phyloP scores from a whole-genome alignment of 2,888 invertebrate species.

The Drosophila phalerata region DNA sequence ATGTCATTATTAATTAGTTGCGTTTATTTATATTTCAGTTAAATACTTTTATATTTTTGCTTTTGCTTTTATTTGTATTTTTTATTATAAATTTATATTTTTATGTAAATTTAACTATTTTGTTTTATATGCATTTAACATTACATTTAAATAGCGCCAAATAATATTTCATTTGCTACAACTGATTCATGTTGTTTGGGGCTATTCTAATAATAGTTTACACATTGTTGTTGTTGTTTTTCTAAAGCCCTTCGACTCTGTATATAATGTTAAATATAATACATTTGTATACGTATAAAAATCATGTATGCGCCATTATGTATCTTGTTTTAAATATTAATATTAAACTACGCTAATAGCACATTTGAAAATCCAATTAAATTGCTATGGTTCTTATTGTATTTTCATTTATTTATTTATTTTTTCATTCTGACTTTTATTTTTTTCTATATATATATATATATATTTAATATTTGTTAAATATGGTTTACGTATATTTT shows the following conservation, averaged over 20 bases:
- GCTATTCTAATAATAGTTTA: conserved; percentile 32
- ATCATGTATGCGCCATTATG: conserved; percentile 60
- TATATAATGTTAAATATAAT: conserved; percentile 53
- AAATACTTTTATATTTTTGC: conserved; percentile 52
- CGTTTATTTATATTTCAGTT: conserved; percentile 46
- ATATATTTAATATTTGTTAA: conserved; percentile 47
- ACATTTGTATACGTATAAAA: conserved; percentile 72
- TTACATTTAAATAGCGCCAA: conserved; percentile 74
- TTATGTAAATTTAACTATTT: conserved; percentile 81
- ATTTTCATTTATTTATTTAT: conserved; percentile 34
- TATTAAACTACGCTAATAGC: conserved; percentile 75
- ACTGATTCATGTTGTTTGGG: conserved; percentile 46
- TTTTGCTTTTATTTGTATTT: background rate
- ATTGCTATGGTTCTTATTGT: conserved; percentile 47
- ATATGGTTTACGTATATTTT: conserved; percentile 62
- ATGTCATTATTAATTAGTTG: conserved; percentile 58
- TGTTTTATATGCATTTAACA: conserved; percentile 74
- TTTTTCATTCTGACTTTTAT: conserved; percentile 17
- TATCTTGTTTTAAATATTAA: conserved; percentile 40
- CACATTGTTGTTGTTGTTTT: conserved; percentile 35
- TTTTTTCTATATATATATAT: conserved; percentile 20
- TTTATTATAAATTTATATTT: conserved; percentile 18
- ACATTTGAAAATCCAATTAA: conserved; percentile 70
- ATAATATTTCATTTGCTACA: conserved; percentile 78
- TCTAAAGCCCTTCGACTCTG: conserved; percentile 39